Conservation (phyloP, 2,113 vertebrate species). For the Forbesichthys papilliferus region DNA sequence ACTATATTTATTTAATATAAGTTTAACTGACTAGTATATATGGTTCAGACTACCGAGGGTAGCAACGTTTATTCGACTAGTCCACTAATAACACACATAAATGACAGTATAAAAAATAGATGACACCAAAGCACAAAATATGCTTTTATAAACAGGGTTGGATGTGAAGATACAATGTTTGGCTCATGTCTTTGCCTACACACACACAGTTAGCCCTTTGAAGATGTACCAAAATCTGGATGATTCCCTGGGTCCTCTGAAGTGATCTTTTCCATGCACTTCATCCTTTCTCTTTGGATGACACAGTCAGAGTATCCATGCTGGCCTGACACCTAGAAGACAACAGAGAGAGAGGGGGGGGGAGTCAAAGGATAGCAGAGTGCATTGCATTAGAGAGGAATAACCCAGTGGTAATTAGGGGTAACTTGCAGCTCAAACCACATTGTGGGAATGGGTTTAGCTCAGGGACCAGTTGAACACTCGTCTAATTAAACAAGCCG, state of each 20-base stretch:
- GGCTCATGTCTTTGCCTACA: too few species aligned
- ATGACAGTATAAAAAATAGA: too few species aligned
- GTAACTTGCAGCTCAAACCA: slow-evolving; percentile 15
- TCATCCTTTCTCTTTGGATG: slow-evolving; percentile 69
- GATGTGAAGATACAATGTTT: too few species aligned
- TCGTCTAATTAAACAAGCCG: neutral
- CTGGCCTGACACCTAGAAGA: slow-evolving; percentile 51
- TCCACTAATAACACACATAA: too few species aligned
- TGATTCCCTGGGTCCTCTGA: slow-evolving; percentile 31
- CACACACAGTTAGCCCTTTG: neutral
- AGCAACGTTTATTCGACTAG: too few species aligned
- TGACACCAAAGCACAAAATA: too few species aligned
- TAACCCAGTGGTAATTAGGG: slow-evolving; percentile 26
- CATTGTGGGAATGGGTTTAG: slow-evolving; percentile 27
- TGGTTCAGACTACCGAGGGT: too few species aligned
- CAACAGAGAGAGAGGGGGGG: neutral
- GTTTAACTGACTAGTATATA: too few species aligned
- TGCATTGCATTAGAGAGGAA: neutral
- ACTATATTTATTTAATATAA: too few species aligned
- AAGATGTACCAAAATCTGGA: slow-evolving; percentile 39
- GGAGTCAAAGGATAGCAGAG: slow-evolving; percentile 10
- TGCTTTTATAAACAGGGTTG: too few species aligned
- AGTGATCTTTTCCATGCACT: slow-evolving; percentile 65
- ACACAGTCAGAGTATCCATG: slow-evolving; percentile 63
- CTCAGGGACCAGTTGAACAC: slow-evolving; percentile 39